These are phyloP conservation scores for Caenorhabditis sp. DNA, from an alignment of 2,888 invertebrate genomes.

Conservation along the genomic window DNA sequence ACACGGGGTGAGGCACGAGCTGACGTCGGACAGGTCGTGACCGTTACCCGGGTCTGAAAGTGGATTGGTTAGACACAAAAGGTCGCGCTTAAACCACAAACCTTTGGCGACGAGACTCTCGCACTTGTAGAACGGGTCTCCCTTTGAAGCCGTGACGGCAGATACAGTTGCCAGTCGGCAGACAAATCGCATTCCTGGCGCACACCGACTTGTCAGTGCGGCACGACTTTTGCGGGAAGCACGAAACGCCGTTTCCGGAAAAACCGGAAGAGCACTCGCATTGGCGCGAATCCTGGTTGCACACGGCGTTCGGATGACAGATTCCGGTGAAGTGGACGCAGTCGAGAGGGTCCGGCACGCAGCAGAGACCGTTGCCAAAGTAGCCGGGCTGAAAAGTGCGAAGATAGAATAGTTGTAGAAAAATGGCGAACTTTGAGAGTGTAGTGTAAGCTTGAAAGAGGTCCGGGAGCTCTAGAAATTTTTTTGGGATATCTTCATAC, in stretches of 20 bases:
- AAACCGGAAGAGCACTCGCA: conserved; percentile 72
- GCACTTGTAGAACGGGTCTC: conserved; percentile 73
- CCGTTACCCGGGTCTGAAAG: conserved; percentile 9
- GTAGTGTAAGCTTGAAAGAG: too few species aligned
- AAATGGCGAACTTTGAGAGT: too few species aligned
- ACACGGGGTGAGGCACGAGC: conserved; percentile 61
- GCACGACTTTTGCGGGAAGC: conserved; percentile 71
- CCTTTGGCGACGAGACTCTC: conserved; percentile 2
- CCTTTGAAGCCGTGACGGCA: conserved; percentile 74
- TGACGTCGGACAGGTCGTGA: conserved; percentile 45
- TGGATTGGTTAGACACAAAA: not conserved
- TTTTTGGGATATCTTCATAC: too few species aligned
- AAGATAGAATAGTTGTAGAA: too few species aligned
- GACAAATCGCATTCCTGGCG: conserved; percentile 71
- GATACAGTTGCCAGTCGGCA: conserved; percentile 72
- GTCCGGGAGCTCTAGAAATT: too few species aligned
- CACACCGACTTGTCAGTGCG: conserved; percentile 69
- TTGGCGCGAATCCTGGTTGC: conserved; percentile 60
- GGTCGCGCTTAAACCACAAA: not conserved
- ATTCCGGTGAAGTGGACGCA: conserved; percentile 74
- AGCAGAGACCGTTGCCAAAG: conserved; percentile 85
- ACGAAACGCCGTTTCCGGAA: conserved; percentile 74
- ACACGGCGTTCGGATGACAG: conserved; percentile 71
- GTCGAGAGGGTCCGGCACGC: conserved; percentile 76
- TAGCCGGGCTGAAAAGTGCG: too few species aligned